These are phyloP conservation scores for Oscheius onirici DNA, from an alignment of 2,888 invertebrate genomes.

Conservation along the genomic window DNA sequence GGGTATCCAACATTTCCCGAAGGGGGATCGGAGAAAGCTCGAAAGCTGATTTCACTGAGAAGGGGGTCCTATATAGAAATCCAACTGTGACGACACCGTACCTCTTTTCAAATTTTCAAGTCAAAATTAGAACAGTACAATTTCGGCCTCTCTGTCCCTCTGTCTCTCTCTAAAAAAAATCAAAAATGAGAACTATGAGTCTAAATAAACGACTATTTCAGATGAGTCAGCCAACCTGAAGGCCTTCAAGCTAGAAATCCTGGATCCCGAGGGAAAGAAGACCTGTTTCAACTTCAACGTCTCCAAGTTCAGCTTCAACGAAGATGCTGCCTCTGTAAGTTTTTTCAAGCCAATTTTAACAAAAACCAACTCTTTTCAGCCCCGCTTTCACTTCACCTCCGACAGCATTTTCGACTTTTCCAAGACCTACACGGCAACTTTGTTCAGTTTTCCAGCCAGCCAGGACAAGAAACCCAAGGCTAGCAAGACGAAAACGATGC, in stretches of 20 bases:
- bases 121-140: too few species aligned
- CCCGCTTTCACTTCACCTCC: constrained; percentile 68
- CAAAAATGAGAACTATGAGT: too few species aligned
- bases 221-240: constrained; percentile 57
- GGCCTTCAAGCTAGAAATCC: constrained; percentile 65
- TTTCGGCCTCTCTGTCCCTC: too few species aligned
- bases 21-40: too few species aligned
- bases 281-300: constrained; percentile 68
- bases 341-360: too few species aligned
- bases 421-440: constrained; percentile 55
- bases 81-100: too few species aligned
- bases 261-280: constrained; percentile 52
- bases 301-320: constrained; percentile 51
- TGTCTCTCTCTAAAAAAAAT: background rate
- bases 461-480: constrained; percentile 38
- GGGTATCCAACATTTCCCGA: too few species aligned
- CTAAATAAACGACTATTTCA: too few species aligned
- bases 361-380: constrained; percentile 63
- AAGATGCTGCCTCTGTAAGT: constrained; percentile 34
- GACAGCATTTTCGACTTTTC: constrained; percentile 64
- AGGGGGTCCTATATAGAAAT: too few species aligned
- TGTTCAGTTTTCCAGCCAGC: constrained; percentile 55
- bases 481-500: constrained; percentile 57
- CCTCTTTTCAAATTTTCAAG: too few species aligned
- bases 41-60: too few species aligned